phyloP scores from a whole-genome alignment of 2,888 invertebrate species.

The Perithous albicinctus region DNA sequence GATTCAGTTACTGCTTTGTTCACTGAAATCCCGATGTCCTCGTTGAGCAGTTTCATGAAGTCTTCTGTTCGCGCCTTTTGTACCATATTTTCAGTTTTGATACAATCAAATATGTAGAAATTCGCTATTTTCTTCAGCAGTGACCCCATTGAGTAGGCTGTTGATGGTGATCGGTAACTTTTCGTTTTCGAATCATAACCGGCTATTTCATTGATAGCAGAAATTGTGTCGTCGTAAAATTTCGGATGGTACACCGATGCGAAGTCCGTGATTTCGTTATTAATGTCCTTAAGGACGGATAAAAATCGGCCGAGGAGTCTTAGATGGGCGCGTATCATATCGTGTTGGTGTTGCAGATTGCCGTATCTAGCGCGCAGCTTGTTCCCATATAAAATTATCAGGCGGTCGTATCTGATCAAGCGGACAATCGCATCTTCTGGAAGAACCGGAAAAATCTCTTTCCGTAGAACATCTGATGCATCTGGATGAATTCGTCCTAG shows the following conservation, averaged over 20 bases:
- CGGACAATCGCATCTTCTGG: conserved; percentile 54
- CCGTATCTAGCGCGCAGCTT: conserved; percentile 41
- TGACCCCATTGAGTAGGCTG: conserved; percentile 30
- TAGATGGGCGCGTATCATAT: conserved; percentile 54
- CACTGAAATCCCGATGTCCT: conserved; percentile 58
- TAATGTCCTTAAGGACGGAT: conserved; percentile 11
- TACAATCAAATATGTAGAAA: conserved; percentile 15
- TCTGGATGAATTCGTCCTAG: conserved; percentile 60
- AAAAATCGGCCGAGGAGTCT: conserved; percentile 46
- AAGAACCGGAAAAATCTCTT: conserved; percentile 64
- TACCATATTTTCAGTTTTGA: conserved; percentile 7
- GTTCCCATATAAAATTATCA: conserved; percentile 56
- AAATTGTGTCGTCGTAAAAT: conserved; percentile 33
- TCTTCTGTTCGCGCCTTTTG: conserved; percentile 50
- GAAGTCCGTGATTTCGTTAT: conserved; percentile 42
- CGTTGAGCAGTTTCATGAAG: conserved; percentile 63
- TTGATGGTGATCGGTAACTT: conserved; percentile 26
- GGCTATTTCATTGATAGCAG: conserved; percentile 32
- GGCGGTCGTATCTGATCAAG: conserved; percentile 64
- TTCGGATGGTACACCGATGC: conserved; percentile 42
- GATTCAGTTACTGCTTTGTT: conserved; percentile 63
- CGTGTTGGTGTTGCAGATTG: conserved; percentile 44
- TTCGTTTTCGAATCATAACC: conserved; percentile 17
- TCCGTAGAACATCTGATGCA: conserved; percentile 55
- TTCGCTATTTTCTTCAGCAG: conserved; percentile 44